These are phyloP conservation scores for Zhuqinia jingwanae DNA, from an alignment of 2,888 invertebrate genomes.

Conservation along the genomic window DNA sequence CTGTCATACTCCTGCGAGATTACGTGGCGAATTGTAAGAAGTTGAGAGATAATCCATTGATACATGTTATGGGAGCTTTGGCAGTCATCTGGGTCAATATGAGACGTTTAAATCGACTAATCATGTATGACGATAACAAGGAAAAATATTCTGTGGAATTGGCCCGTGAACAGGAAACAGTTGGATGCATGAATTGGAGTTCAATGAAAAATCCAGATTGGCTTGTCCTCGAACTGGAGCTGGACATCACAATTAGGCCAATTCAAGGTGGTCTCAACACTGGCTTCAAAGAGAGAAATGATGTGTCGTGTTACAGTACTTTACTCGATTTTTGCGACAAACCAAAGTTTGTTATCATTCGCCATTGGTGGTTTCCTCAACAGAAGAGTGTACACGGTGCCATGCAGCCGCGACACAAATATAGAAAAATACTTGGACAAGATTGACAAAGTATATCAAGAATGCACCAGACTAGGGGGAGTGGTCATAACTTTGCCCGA, in stretches of 20 bases:
- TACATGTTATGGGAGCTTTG: neutral
- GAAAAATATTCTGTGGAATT: neutral
- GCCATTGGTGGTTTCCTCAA: conserved; percentile 68
- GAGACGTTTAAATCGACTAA: neutral
- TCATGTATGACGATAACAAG: neutral
- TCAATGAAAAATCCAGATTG: neutral
- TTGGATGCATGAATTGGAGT: neutral
- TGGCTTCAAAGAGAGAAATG: no score
- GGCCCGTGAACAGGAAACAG: neutral
- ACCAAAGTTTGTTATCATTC: conserved; percentile 46
- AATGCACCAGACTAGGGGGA: conserved; percentile 49
- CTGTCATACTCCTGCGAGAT: neutral
- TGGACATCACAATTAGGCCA: no score
- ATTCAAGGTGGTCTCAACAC: no score
- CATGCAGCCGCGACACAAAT: conserved; percentile 67
- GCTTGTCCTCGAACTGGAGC: no score
- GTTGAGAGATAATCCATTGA: no score
- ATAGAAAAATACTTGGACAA: conserved; percentile 13
- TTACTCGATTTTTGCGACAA: conserved; percentile 66
- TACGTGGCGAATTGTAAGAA: neutral
- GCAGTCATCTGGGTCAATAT: neutral
- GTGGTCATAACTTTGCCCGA: conserved; percentile 70
- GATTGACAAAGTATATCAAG: conserved; percentile 37
- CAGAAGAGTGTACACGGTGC: conserved; percentile 69
- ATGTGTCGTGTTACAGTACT: conserved; percentile 73